Percentiles rank a stretch among this genome's conserved stretches.
phyloP scores from a whole-genome alignment of 2,113 vertebrate species.

The Columba livia region DNA sequence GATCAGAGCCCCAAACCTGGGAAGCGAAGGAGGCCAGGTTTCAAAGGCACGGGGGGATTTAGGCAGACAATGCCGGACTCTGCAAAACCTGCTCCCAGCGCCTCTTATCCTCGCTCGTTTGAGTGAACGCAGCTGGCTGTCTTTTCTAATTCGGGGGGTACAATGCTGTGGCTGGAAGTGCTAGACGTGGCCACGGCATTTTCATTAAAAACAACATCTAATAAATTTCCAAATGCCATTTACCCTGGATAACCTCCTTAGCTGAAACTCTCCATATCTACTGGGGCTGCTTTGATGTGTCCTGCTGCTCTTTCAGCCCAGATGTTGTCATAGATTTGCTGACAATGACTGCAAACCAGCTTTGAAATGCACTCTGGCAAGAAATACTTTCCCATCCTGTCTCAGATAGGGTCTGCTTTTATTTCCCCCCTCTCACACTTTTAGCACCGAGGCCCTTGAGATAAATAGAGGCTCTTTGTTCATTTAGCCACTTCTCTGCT shows the following conservation, averaged over 20 bases:
- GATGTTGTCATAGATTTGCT: slow-evolving; percentile 10
- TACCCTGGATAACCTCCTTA: slow-evolving; percentile 27
- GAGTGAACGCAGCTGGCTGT: slow-evolving; percentile 41
- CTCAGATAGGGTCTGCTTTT: neutral
- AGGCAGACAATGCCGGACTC: slow-evolving; percentile 27
- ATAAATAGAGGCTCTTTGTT: slow-evolving; percentile 31
- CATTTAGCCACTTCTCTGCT: neutral
- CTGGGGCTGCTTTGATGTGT: slow-evolving; percentile 33
- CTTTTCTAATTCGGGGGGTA: neutral
- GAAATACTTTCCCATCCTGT: slow-evolving; percentile 30
- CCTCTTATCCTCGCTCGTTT: neutral
- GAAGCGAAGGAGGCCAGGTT: neutral
- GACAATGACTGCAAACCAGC: neutral
- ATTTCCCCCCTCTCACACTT: neutral
- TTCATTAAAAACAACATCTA: slow-evolving; percentile 39
- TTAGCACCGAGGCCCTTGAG: neutral
- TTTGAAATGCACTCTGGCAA: neutral
- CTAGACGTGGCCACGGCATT: neutral
- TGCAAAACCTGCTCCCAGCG: slow-evolving; percentile 8
- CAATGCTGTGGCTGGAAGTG: neutral
- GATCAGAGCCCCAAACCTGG: slow-evolving; percentile 35
- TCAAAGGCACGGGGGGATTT: slow-evolving; percentile 58
- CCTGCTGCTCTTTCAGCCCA: slow-evolving; percentile 23
- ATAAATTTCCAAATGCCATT: slow-evolving; percentile 41
- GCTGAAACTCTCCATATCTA: neutral